A percentile compares a stretch with the other conserved stretches of the same genome.
Conservation (phyloP, 2,113 vertebrate genomes). For the Neogobius melanostomus region DNA sequence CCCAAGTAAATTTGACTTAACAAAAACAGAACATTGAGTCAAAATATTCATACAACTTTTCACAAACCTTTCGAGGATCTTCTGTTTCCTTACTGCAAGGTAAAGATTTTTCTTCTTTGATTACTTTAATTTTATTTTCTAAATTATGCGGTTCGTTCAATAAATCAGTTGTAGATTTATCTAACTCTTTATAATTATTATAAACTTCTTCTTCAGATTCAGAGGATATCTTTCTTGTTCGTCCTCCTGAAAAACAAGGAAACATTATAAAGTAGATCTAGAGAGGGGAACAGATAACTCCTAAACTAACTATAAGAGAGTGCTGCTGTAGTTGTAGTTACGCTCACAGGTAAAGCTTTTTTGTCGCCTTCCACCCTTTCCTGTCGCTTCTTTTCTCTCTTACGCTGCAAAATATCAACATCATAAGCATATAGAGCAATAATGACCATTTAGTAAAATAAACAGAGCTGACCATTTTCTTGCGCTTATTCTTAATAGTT, state of each 20-base stretch:
- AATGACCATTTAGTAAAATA: not conserved
- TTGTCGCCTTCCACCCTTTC: slow-evolving; percentile 63
- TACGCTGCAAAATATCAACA: slow-evolving; percentile 63
- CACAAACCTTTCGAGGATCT: slow-evolving; percentile 55
- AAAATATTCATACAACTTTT: not conserved
- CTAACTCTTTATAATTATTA: slow-evolving; percentile 18
- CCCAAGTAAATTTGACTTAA: not conserved
- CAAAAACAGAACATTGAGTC: not conserved
- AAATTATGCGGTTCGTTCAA: not conserved
- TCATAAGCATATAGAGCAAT: not conserved
- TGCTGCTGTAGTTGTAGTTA: not conserved
- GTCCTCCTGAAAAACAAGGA: slow-evolving; percentile 35
- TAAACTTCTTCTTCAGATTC: slow-evolving; percentile 34
- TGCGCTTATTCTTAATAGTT: slow-evolving; percentile 71
- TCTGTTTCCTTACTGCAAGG: slow-evolving; percentile 16
- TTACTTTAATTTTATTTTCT: slow-evolving; percentile 4
- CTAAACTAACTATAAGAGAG: no score
- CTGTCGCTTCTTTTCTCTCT: slow-evolving; percentile 72
- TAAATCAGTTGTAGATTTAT: slow-evolving; percentile 6
- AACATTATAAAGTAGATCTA: not conserved
- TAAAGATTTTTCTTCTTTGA: slow-evolving; percentile 26
- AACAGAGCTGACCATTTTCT: slow-evolving; percentile 69
- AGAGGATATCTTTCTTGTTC: slow-evolving; percentile 36
- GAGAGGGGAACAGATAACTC: not conserved
- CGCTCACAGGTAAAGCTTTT: slow-evolving; percentile 59